phyloP scores from a whole-genome alignment of 2,113 vertebrate species.

The Machaerirhynchus nigripectus region DNA sequence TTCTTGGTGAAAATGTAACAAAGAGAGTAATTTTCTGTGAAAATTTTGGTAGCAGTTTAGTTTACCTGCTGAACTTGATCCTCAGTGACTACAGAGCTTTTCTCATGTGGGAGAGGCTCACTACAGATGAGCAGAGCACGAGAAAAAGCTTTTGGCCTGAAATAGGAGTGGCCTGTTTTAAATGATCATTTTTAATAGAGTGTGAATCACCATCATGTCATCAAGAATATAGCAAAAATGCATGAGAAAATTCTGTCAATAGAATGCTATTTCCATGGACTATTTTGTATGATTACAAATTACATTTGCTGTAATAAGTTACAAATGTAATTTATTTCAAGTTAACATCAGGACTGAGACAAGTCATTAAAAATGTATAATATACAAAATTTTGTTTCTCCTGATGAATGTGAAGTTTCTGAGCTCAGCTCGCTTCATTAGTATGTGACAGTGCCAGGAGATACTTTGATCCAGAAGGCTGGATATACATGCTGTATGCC shows the following conservation, averaged over 20 bases:
- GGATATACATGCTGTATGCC: not conserved
- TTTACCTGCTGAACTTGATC: not conserved
- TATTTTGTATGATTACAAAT: conserved; percentile 17
- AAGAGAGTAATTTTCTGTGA: not conserved
- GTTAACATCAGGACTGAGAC: conserved; percentile 4
- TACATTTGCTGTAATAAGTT: conserved; percentile 3
- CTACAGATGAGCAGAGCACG: not conserved
- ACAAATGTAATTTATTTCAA: conserved; percentile 39
- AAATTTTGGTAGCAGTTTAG: not conserved
- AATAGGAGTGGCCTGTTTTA: not conserved
- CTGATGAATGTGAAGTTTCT: conserved; percentile 22
- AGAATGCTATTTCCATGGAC: conserved; percentile 10
- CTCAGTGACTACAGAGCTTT: not conserved
- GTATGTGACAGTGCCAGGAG: not conserved
- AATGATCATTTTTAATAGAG: conserved; percentile 11
- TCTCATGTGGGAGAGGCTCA: not conserved
- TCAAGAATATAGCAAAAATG: not conserved
- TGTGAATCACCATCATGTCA: conserved; percentile 7
- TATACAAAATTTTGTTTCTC: conserved; percentile 5
- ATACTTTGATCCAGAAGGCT: conserved; percentile 23
- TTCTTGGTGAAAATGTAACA: not conserved
- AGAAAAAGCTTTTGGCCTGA: not conserved
- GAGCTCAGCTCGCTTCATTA: not conserved
- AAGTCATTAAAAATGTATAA: conserved; percentile 44
- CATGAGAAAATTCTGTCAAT: conserved; percentile 17